Conservation (phyloP, 2,797 vertebrate species). For the Anisognathus igniventris region DNA sequence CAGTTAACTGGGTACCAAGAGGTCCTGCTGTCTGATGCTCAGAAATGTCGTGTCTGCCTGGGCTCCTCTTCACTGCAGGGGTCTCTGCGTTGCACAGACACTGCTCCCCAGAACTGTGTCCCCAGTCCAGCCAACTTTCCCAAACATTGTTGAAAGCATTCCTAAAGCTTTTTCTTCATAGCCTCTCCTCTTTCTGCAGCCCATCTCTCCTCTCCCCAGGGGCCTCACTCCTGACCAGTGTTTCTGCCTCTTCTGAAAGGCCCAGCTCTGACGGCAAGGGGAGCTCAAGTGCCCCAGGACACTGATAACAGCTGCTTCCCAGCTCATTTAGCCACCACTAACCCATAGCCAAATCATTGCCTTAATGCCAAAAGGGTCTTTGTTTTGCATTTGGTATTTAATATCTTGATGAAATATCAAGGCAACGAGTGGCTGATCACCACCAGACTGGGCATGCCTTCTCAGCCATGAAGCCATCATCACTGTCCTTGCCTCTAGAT, state of each 20-base stretch:
- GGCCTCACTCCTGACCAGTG: not conserved
- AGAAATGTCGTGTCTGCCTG: not conserved
- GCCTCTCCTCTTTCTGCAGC: not conserved
- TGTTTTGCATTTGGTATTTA: not conserved
- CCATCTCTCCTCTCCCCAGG: not conserved
- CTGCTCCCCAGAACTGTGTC: not conserved
- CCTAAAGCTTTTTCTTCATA: not conserved
- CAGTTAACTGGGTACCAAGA: not conserved
- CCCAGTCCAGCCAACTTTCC: not conserved
- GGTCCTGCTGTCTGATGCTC: not conserved
- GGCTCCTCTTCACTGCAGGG: not conserved
- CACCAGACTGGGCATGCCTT: not conserved
- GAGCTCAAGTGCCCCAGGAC: accelerated
- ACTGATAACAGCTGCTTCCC: not conserved
- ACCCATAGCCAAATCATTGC: not conserved
- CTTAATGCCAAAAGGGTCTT: not conserved
- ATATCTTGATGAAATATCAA: not conserved
- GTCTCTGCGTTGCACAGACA: not conserved
- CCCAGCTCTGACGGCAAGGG: not conserved
- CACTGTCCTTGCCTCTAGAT: not conserved
- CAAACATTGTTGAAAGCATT: not conserved
- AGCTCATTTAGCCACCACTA: not conserved
- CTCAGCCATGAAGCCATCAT: not conserved
- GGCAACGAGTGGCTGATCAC: not conserved
- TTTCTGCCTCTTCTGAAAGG: not conserved